Conservation (phyloP, 1,140 invertebrate species). For the Copidosoma floridanum region DNA sequence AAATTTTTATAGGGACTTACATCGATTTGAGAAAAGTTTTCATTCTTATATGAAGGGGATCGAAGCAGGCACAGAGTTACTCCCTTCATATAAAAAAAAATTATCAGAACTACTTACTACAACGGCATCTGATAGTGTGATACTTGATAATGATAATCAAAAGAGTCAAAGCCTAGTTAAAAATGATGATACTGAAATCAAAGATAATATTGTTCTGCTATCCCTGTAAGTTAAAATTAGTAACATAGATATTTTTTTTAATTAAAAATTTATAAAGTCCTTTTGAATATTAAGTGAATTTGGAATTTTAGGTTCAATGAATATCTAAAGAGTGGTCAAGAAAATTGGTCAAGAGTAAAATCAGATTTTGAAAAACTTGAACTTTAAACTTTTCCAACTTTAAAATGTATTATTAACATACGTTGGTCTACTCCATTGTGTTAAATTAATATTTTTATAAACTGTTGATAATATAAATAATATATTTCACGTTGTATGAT, state of each 20-base stretch:
- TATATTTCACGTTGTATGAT: not conserved
- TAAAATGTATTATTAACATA: not conserved
- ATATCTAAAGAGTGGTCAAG: conserved; percentile 31
- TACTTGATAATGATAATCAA: not conserved
- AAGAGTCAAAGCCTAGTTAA: not conserved
- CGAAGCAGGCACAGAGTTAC: conserved; percentile 1
- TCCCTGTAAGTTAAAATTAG: not conserved
- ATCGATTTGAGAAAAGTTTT: not conserved
- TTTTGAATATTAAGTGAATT: too few relatives aligned
- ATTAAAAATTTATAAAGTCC: not conserved
- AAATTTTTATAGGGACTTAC: conserved; percentile 1
- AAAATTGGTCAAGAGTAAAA: conserved; percentile 3
- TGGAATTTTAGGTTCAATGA: conserved; percentile 29
- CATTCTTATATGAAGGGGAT: not conserved
- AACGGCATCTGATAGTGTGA: not conserved
- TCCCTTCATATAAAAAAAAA: not conserved
- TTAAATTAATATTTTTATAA: not conserved
- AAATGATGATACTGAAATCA: conserved; percentile 5
- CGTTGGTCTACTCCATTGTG: not conserved
- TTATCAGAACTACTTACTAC: not conserved
- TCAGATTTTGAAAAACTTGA: not conserved
- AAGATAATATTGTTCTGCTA: conserved; percentile 12
- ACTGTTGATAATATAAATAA: not conserved
- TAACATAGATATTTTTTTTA: not conserved
- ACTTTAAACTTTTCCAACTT: not conserved